phyloP scores from a whole-genome alignment of 2,113 vertebrate genomes.

The Montifringilla adamsi region DNA sequence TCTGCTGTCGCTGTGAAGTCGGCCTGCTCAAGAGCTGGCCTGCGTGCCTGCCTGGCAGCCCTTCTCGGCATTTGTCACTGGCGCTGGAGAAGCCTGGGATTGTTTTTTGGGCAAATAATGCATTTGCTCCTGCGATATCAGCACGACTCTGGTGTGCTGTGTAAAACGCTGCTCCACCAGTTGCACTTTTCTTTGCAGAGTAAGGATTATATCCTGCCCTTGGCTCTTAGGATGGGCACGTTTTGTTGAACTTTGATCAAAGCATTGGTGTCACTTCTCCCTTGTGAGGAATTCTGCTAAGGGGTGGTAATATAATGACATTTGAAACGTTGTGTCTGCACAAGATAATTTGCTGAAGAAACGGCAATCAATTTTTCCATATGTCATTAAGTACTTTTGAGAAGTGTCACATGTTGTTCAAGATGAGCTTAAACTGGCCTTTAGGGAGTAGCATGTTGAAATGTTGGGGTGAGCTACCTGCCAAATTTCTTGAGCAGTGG shows the following conservation, averaged over 20 bases:
- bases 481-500: neutral
- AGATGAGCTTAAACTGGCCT: neutral
- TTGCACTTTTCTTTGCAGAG: too few relatives aligned
- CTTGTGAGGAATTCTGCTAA: neutral
- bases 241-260: neutral
- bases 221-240: accelerated
- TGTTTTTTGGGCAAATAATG: neutral
- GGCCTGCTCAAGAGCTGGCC: neutral
- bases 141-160: accelerated
- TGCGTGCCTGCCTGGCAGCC: neutral
- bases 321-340: neutral
- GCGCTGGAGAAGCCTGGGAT: neutral
- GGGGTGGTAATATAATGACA: accelerated
- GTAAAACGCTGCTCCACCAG: neutral
- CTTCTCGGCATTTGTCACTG: accelerated
- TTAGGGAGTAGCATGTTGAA: neutral
- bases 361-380: accelerated
- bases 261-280: neutral
- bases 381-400: neutral
- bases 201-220: accelerated
- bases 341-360: neutral
- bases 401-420: neutral
- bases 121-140: neutral
- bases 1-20: neutral
- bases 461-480: neutral